Evolutionary conservation across 2,888 invertebrate species (phyloP).

Genomic region (Perithous albicinctus): DNA sequence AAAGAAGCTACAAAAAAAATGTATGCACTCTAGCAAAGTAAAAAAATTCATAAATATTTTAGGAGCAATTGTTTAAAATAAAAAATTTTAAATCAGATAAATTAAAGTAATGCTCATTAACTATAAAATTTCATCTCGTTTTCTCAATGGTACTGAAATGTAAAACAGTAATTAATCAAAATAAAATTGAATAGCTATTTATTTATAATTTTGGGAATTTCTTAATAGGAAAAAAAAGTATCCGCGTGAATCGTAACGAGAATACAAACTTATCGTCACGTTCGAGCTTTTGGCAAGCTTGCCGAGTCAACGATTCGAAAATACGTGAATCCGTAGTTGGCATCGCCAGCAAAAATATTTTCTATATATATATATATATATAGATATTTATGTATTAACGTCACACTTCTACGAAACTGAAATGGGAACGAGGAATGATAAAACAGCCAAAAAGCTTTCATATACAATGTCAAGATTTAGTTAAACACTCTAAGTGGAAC

Average conservation of each 20-base stretch:
- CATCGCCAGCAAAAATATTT: constrained; percentile 60
- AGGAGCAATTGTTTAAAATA: neutral
- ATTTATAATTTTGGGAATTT: neutral
- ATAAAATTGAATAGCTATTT: neutral
- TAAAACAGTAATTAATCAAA: neutral
- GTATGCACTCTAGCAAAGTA: too few relatives aligned
- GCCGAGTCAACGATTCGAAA: constrained; percentile 54
- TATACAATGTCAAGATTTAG: constrained; percentile 2
- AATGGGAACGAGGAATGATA: constrained; percentile 48
- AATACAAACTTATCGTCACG: constrained; percentile 28
- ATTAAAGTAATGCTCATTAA: neutral
- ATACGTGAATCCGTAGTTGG: constrained; percentile 64
- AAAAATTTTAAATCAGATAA: neutral
- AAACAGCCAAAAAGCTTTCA: constrained; percentile 10
- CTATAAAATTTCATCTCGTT: neutral
- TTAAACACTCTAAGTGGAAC: neutral
- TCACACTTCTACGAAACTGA: constrained; percentile 46
- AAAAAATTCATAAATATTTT: neutral
- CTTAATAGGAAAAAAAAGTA: neutral
- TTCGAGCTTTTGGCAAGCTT: constrained; percentile 56
- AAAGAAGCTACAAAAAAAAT: too few relatives aligned
- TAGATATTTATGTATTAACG: constrained; percentile 2
- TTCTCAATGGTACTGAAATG: neutral
- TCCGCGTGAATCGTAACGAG: constrained; percentile 29
- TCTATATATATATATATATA: neutral